phyloP scores from a whole-genome alignment of 2,113 vertebrate genomes.

The Silurus asotus region DNA sequence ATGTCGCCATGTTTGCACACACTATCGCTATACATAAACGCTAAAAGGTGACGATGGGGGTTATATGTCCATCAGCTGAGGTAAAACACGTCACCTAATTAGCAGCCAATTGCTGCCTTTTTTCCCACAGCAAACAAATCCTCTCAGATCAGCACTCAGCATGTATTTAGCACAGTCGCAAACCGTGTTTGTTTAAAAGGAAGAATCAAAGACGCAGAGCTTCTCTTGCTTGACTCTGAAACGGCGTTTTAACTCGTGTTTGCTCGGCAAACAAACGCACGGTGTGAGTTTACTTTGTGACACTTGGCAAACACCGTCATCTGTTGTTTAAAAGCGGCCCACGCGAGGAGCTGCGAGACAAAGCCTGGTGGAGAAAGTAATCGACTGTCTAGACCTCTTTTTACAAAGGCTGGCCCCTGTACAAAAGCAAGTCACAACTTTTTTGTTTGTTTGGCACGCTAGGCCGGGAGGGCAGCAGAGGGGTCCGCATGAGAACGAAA shows the following conservation, averaged over 20 bases:
- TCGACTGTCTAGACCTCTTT: conserved; percentile 55
- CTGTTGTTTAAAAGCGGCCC: conserved; percentile 34
- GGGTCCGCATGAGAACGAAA: conserved; percentile 28
- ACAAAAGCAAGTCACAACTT: conserved; percentile 55
- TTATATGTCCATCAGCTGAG: conserved; percentile 49
- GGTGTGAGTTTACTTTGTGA: conserved; percentile 1
- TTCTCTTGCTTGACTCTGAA: conserved; percentile 8
- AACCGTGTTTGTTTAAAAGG: conserved; percentile 35
- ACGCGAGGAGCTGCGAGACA: conserved; percentile 40
- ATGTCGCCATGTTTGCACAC: not conserved
- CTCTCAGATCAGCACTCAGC: conserved; percentile 20
- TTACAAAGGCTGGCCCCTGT: conserved; percentile 44
- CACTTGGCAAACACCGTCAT: conserved; percentile 44
- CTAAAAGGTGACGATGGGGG: not conserved
- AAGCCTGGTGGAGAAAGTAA: conserved; percentile 45
- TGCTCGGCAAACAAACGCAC: conserved; percentile 22
- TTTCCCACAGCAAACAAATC: conserved; percentile 22
- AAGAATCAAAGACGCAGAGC: conserved; percentile 20
- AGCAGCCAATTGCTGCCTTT: not conserved
- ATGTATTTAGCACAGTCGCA: conserved; percentile 2
- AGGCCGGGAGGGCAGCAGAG: conserved; percentile 31
- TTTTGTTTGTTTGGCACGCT: conserved; percentile 48
- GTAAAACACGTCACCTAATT: conserved; percentile 60
- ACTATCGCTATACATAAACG: not conserved
- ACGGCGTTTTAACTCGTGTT: conserved; percentile 30